phyloP scores from a whole-genome alignment of 2,797 vertebrate genomes.

The Ceryle rudis region DNA sequence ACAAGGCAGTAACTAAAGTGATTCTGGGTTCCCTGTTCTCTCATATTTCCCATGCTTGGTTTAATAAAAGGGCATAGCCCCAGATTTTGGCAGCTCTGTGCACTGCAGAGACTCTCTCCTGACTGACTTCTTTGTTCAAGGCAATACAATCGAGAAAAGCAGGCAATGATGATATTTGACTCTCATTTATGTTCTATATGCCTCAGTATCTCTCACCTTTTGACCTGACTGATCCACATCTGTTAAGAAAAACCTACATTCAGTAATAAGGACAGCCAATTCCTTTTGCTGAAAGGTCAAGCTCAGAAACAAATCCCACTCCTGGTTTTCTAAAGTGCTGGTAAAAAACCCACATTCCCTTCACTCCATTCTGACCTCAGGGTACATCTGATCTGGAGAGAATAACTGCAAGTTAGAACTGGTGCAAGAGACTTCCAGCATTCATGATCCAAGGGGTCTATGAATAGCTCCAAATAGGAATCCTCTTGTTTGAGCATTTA shows the following conservation, averaged over 20 bases:
- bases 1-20: neutral
- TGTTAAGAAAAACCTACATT: constrained; percentile 30
- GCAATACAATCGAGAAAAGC: neutral
- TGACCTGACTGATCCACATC: neutral
- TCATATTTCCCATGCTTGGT: neutral
- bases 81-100: neutral
- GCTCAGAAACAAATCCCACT: constrained; percentile 7
- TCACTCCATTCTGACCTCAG: neutral
- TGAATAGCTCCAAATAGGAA: neutral
- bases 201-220: neutral
- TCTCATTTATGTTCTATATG: neutral
- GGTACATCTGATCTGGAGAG: neutral
- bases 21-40: neutral
- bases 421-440: neutral
- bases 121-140: neutral
- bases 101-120: neutral
- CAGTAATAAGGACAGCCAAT: constrained; percentile 14
- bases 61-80: neutral
- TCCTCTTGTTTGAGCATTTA: neutral
- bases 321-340: neutral
- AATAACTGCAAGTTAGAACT: neutral
- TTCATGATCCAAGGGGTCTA: neutral
- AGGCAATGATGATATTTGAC: neutral
- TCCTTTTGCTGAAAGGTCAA: constrained; percentile 43
- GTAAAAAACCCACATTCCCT: neutral